phyloP scores from a whole-genome alignment of 2,113 vertebrate genomes.

The Myanophis thanlyinensis region DNA sequence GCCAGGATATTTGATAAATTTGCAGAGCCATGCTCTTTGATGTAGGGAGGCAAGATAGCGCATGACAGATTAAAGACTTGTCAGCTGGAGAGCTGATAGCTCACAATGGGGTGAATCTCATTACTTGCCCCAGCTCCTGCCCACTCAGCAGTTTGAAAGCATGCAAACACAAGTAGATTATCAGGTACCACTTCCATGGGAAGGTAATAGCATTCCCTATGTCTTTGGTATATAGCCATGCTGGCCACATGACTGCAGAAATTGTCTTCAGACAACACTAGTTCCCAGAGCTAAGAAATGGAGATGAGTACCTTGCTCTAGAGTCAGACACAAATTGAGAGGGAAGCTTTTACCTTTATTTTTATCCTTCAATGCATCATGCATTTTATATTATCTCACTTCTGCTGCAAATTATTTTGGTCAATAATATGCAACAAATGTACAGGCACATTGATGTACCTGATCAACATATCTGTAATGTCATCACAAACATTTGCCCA shows the following conservation, averaged over 20 bases:
- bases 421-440: neutral
- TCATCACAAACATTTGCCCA: neutral
- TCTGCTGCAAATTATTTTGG: neutral
- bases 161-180: neutral
- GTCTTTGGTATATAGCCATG: neutral
- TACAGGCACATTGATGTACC: neutral
- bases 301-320: neutral
- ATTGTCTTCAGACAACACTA: neutral
- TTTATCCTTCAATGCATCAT: neutral
- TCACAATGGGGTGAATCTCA: neutral
- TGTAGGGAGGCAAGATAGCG: neutral
- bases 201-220: neutral
- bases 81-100: neutral
- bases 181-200: neutral
- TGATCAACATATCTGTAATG: neutral
- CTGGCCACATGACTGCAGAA: neutral
- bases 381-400: neutral
- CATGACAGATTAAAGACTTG: neutral
- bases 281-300: neutral
- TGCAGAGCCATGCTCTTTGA: neutral
- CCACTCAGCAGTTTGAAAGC: neutral
- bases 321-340: too few relatives aligned
- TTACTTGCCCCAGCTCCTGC: neutral
- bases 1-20: neutral
- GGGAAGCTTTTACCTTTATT: neutral